These are phyloP conservation scores for Passer montanus DNA, from an alignment of 2,113 vertebrate genomes.

Conservation along the genomic window DNA sequence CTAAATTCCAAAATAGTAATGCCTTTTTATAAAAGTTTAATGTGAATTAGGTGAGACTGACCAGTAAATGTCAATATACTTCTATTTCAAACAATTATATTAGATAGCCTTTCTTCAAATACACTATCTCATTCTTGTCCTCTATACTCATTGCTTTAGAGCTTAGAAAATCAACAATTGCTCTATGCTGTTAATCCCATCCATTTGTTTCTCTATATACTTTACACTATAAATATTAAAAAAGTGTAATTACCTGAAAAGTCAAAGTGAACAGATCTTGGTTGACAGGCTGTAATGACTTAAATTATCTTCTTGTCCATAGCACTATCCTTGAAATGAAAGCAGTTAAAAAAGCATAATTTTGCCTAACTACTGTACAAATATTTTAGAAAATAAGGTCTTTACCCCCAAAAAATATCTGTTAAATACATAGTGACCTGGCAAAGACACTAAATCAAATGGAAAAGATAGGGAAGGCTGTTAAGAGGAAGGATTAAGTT, in stretches of 20 bases:
- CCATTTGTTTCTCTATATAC: neutral
- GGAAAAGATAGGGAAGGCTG: neutral
- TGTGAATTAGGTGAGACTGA: neutral
- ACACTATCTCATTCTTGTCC: neutral
- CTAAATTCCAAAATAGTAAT: neutral
- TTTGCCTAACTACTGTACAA: neutral
- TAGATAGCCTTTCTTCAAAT: neutral
- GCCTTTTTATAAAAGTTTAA: neutral
- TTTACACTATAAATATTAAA: neutral
- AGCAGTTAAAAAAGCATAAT: neutral
- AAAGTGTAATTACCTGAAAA: neutral
- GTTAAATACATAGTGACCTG: neutral
- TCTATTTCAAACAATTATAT: neutral
- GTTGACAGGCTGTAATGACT: neutral
- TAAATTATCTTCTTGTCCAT: neutral
- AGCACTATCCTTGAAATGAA: neutral
- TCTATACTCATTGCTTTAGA: neutral
- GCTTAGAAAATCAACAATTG: neutral
- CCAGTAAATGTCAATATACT: neutral
- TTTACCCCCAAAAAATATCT: neutral
- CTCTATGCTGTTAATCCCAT: neutral
- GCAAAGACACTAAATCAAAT: conserved; percentile 19
- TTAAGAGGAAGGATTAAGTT: conserved; percentile 46
- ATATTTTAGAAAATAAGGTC: conserved; percentile 15
- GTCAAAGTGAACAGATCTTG: neutral